Evolutionary conservation across 2,797 vertebrate genomes (phyloP).

Genomic region (Lutjanus argentimaculatus): DNA sequence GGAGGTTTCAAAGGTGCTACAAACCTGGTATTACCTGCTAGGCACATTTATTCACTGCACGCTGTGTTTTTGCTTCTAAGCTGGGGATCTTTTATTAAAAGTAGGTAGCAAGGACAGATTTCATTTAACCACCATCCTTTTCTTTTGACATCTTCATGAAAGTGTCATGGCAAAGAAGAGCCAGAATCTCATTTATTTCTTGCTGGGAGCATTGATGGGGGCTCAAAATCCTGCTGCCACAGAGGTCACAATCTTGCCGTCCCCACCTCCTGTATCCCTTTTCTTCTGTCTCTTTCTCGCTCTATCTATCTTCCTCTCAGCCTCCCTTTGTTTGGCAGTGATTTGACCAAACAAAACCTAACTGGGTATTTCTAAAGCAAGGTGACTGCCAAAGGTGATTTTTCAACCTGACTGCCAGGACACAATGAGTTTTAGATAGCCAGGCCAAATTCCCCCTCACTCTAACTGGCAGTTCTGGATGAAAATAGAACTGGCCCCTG

Average conservation of each 20-base stretch:
- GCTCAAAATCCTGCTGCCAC: slow-evolving; percentile 44
- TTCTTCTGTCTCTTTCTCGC: slow-evolving; percentile 17
- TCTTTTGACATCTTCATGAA: slow-evolving; percentile 66
- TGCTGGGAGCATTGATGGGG: slow-evolving; percentile 48
- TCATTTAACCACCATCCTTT: slow-evolving; percentile 46
- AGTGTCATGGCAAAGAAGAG: slow-evolving; percentile 43
- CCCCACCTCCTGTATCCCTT: slow-evolving; percentile 18
- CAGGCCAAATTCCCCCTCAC: slow-evolving; percentile 53
- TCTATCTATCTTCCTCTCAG: neutral
- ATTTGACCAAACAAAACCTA: slow-evolving; percentile 74
- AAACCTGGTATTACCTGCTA: neutral
- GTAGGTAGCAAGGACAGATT: slow-evolving; percentile 18
- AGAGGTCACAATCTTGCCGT: slow-evolving; percentile 49
- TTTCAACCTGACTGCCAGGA: slow-evolving; percentile 66
- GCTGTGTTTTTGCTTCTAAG: slow-evolving; percentile 20
- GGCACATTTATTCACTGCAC: slow-evolving; percentile 7
- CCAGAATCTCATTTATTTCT: slow-evolving; percentile 67
- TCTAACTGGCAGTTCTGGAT: slow-evolving; percentile 63
- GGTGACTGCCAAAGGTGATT: slow-evolving; percentile 79
- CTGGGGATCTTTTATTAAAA: slow-evolving; percentile 44
- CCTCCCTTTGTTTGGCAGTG: slow-evolving; percentile 68
- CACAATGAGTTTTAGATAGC: slow-evolving; percentile 65
- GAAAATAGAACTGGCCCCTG: slow-evolving; percentile 63
- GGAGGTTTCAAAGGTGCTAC: neutral
- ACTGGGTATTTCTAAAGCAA: slow-evolving; percentile 71